phyloP scores from a whole-genome alignment of 2,888 invertebrate species.

The Drosophila niveifrons region DNA sequence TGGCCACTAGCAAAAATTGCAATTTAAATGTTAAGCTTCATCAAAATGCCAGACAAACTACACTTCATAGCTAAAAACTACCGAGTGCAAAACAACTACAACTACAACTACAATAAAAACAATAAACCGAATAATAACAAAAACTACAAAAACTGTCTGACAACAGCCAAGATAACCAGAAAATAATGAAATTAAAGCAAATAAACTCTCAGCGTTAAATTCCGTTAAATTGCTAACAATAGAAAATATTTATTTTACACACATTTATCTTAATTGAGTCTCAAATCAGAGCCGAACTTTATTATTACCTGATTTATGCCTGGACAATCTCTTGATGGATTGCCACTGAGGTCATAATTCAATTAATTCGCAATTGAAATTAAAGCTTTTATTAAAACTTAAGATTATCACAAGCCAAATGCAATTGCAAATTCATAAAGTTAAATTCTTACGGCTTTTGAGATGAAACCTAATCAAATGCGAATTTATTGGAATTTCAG shows the following conservation, averaged over 20 bases:
- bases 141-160: neutral
- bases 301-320: neutral
- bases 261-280: neutral
- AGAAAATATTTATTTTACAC: slow-evolving; percentile 7
- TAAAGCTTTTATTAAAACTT: too few species aligned
- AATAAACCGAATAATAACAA: slow-evolving; percentile 2
- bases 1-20: slow-evolving; percentile 14
- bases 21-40: slow-evolving; percentile 34
- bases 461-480: too few species aligned
- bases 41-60: neutral
- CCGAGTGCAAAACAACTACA: neutral
- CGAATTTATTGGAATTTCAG: too few species aligned
- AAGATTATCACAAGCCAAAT: too few species aligned
- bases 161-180: slow-evolving; percentile 10
- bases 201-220: slow-evolving; percentile 27
- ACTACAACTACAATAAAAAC: neutral
- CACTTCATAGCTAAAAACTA: slow-evolving; percentile 2
- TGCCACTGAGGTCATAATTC: neutral
- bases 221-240: slow-evolving; percentile 7
- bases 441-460: too few species aligned
- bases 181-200: slow-evolving; percentile 17
- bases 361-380: neutral
- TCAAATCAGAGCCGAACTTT: neutral
- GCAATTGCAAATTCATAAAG: too few species aligned
- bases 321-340: neutral